These are phyloP conservation scores for Phalanger gymnotis DNA, from an alignment of 2,797 vertebrate genomes.

Conservation along the genomic window DNA sequence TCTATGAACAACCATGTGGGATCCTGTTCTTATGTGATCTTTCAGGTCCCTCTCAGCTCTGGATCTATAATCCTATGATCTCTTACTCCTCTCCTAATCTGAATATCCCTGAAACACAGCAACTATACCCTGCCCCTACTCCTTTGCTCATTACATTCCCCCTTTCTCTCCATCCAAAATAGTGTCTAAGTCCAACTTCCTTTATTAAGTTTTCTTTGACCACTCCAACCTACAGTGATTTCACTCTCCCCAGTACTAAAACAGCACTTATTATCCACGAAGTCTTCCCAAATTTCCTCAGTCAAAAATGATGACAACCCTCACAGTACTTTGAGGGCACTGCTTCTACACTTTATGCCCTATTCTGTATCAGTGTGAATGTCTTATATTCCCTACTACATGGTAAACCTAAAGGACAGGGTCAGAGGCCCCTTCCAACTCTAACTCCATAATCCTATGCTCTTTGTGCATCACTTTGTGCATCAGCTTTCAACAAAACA, in stretches of 20 bases:
- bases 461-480: background rate
- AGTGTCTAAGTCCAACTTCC: background rate
- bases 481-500: background rate
- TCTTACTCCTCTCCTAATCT: background rate
- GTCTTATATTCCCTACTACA: slow-evolving; percentile 37
- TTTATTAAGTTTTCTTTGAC: slow-evolving; percentile 23
- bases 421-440: background rate
- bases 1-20: background rate
- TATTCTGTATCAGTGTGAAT: background rate
- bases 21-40: background rate
- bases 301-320: background rate
- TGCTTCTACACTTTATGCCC: background rate
- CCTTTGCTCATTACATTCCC: slow-evolving; percentile 20
- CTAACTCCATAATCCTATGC: background rate
- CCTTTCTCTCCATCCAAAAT: background rate
- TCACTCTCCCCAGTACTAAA: background rate
- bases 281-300: background rate
- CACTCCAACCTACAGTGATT: slow-evolving; percentile 34
- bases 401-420: background rate
- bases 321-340: background rate
- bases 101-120: slow-evolving; percentile 14
- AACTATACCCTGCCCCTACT: background rate
- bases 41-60: background rate
- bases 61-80: background rate
- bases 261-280: background rate